These are phyloP conservation scores for Rhimphoctona megacephalus DNA, from an alignment of 2,888 invertebrate genomes.

Conservation along the genomic window DNA sequence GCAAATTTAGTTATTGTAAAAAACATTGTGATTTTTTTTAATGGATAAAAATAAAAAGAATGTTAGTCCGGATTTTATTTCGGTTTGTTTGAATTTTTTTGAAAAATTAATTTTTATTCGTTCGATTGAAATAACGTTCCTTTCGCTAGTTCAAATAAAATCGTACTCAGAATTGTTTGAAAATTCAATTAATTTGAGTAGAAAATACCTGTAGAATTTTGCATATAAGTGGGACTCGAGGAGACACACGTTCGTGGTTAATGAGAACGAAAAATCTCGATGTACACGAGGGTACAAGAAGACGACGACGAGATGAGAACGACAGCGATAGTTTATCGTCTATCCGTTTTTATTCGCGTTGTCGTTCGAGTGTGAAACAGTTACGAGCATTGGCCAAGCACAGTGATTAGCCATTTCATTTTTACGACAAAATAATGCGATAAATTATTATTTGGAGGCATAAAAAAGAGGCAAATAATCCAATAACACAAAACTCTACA, in stretches of 20 bases:
- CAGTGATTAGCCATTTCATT: constrained; percentile 12
- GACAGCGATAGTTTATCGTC: constrained; percentile 51
- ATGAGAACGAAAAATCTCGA: constrained; percentile 64
- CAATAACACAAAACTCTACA: background rate
- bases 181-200: background rate
- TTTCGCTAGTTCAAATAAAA: background rate
- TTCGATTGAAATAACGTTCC: background rate
- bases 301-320: constrained; percentile 43
- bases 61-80: background rate
- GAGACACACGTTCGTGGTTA: constrained; percentile 47
- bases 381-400: constrained; percentile 4
- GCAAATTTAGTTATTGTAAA: background rate
- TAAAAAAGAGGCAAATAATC: background rate
- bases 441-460: background rate
- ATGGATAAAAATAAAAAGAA: too few species aligned
- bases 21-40: background rate
- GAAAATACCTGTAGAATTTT: background rate
- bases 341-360: constrained; percentile 21
- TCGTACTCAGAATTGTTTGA: background rate
- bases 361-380: constrained; percentile 20
- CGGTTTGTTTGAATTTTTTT: background rate
- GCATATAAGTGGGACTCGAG: constrained; percentile 38
- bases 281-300: constrained; percentile 39
- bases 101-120: background rate
- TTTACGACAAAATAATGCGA: background rate